A percentile compares a stretch with the other conserved stretches of the same genome.
Conservation (phyloP, 2,888 invertebrate species). For the Luperina nickerlii region DNA sequence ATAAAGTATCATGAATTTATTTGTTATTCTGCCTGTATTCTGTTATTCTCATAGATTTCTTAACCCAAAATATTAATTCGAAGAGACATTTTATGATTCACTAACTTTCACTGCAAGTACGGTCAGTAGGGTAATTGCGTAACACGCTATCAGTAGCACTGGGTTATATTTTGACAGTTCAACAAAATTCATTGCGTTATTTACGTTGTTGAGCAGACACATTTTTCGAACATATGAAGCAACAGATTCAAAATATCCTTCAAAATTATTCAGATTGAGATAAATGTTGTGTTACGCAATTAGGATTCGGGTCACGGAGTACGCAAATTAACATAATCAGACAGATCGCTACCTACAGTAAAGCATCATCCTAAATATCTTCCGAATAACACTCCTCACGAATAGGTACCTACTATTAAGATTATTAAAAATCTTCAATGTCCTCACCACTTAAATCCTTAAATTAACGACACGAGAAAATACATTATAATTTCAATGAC, state of each 20-base stretch:
- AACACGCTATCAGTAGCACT: not conserved
- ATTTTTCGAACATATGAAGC: not conserved
- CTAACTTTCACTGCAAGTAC: constrained; percentile 14
- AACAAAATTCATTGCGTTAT: not conserved
- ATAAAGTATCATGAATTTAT: not conserved
- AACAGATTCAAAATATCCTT: not conserved
- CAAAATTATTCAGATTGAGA: not conserved
- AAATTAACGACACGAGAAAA: constrained; percentile 34
- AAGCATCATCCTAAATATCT: not conserved
- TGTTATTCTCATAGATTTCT: not conserved
- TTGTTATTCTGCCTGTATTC: not conserved
- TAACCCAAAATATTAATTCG: constrained; percentile 3
- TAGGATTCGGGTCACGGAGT: not conserved
- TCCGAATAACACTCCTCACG: not conserved
- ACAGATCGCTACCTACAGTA: not conserved
- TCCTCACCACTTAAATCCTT: constrained; percentile 7
- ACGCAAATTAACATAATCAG: not conserved
- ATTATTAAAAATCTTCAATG: constrained; percentile 22
- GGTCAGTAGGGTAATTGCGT: not conserved
- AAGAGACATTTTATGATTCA: constrained; percentile 11
- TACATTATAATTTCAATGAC: constrained; percentile 30
- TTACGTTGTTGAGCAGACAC: not conserved
- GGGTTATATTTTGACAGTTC: not conserved
- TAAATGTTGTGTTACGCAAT: not conserved
- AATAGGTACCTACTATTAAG: not conserved